Base-by-base conservation (phyloP, 30 jellyfish, hydroid and myxozoan species). In the Clytia hemisphaerica region DNA sequence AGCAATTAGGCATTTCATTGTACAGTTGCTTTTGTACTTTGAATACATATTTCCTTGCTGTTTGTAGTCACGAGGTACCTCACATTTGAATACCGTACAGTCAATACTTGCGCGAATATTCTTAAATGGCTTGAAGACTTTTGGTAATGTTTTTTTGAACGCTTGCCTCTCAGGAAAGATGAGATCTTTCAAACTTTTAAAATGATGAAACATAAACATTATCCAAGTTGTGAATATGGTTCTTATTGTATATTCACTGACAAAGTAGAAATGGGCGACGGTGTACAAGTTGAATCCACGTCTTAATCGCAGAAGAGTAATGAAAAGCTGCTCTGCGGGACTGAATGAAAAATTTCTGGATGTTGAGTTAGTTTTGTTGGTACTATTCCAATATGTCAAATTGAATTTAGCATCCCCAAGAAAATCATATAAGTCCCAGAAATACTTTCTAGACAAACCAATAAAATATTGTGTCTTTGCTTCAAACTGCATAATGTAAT, bases 321-420 rank as follows among this genome's bases (percentile, higher is more conserved):
- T 4, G 26, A 76, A 75, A 7, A 74, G 33, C 61, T 73, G 92
- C 28, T 75, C 95, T 37, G 40, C 53, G 4, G 37, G 47, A 75
- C n/a, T 10, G 29, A 83, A 48, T 12, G 60, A 48, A 27, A 58
- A 58, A 22, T 28, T 49, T 53, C 71, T 77, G 35, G 0, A 18
- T n/a, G 77, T 9, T 48, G 31, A 27, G 30, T n/a, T 31, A 31
- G 37, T 48, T 40, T 27, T 22, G 24, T 21, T 71, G 26, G 18
- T n/a, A 25, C 81, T 68, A 6, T 25, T 60, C 94, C 83, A 72
- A 30, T 58, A 81, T 15, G 40, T 37, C 18, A 81, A 47, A 15
- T 81, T 42, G 40, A 53, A 81, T 38, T 81, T 81, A 49, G 94
- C 90, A 33, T 78, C 85, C n/a, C 85, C 92, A 36, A 73, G 84